These are phyloP conservation scores for Xestoiulus laeticollis DNA, from an alignment of 2,888 invertebrate species.

Conservation along the genomic window DNA sequence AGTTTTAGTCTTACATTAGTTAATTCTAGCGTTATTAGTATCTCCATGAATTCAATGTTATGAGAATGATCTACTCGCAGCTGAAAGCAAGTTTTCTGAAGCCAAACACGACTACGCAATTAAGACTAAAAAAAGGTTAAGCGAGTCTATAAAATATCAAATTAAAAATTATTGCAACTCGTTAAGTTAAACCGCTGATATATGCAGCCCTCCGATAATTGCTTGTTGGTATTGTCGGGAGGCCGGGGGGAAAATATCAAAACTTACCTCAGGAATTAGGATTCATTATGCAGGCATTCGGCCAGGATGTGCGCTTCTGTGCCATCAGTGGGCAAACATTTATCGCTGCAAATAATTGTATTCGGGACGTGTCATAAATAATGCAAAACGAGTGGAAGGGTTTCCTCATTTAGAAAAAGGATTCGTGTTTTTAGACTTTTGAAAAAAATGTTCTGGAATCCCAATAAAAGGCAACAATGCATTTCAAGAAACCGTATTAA, in stretches of 20 bases:
- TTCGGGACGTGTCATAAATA: not conserved
- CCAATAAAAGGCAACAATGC: no score
- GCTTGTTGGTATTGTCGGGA: not conserved
- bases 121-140: not conserved
- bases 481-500: no score
- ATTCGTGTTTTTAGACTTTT: not conserved
- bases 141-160: not conserved
- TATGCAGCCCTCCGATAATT: not conserved
- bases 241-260: not conserved
- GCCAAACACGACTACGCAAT: not conserved
- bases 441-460: no score
- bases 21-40: not conserved
- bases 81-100: not conserved
- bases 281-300: constrained; percentile 37
- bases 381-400: not conserved
- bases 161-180: constrained; percentile 3
- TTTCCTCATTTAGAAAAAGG: not conserved
- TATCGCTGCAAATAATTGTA: not conserved
- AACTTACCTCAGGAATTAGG: not conserved
- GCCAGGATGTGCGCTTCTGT: not conserved
- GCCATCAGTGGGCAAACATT: constrained; percentile 21
- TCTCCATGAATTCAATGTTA: not conserved
- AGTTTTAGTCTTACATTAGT: not conserved
- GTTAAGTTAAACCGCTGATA: not conserved
- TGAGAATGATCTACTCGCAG: not conserved